Evolutionary conservation across 2,797 vertebrate species (phyloP).

Genomic region (Mus spretus): DNA sequence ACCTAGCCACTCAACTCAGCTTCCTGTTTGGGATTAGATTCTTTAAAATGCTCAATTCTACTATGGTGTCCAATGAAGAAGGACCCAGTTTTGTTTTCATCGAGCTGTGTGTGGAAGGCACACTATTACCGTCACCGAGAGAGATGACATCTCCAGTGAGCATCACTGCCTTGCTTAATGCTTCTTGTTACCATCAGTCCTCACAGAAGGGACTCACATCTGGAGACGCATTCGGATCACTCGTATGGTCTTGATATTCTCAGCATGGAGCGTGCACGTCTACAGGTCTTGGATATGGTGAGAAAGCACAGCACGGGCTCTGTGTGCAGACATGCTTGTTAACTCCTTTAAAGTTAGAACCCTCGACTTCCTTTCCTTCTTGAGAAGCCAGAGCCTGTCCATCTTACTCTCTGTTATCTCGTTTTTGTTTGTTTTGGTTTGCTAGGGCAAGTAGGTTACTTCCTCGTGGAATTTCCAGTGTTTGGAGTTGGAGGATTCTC

Average conservation of each 20-base stretch:
- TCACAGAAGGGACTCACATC: neutral
- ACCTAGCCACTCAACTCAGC: neutral
- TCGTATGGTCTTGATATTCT: neutral
- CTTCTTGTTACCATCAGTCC: neutral
- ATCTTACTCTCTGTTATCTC: neutral
- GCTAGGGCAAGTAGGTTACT: neutral
- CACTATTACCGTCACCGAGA: accelerated
- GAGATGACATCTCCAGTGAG: neutral
- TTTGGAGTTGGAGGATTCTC: neutral
- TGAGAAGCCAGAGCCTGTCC: neutral
- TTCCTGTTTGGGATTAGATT: slow-evolving; percentile 24
- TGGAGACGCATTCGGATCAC: neutral
- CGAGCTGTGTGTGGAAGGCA: neutral
- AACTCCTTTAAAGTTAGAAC: neutral
- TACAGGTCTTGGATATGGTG: neutral
- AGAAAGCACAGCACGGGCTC: neutral
- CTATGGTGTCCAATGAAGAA: too few relatives aligned
- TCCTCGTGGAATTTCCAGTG: neutral
- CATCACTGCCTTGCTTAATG: neutral
- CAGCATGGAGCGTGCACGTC: neutral
- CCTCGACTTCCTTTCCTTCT: slow-evolving; percentile 7
- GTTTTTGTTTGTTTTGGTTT: neutral
- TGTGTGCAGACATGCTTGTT: neutral
- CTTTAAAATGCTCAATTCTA: neutral
- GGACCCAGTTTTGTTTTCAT: neutral